Percentiles rank a stretch among this genome's conserved stretches.
Conservation (phyloP, 1,140 invertebrate genomes). For the Drosophila ambigua region DNA sequence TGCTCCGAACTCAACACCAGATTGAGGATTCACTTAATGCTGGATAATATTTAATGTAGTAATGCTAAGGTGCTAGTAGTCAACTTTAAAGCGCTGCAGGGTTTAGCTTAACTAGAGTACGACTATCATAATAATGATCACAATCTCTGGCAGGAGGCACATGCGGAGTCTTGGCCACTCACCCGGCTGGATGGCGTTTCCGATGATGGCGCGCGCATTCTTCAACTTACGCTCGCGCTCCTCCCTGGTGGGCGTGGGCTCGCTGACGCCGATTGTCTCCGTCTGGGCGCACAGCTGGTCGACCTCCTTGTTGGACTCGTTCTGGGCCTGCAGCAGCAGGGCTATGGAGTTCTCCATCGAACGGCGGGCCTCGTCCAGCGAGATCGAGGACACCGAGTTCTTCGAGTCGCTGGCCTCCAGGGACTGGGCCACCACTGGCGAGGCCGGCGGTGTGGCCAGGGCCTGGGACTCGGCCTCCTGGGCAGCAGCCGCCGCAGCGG, state of each 20-base stretch:
- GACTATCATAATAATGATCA: constrained; percentile 42
- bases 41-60: constrained; percentile 19
- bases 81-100: constrained; percentile 69
- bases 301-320: constrained; percentile 82
- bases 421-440: constrained; percentile 19
- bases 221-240: constrained; percentile 85
- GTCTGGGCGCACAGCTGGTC: constrained; percentile 83
- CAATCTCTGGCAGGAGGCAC: not conserved
- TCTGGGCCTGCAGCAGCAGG: constrained; percentile 82
- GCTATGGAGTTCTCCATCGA: constrained; percentile 85
- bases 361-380: constrained; percentile 78
- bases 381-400: constrained; percentile 73
- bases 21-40: constrained; percentile 20
- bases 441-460: constrained; percentile 27
- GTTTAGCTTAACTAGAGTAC: constrained; percentile 62
- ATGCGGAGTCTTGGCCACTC: constrained; percentile 50
- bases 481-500: constrained; percentile 73
- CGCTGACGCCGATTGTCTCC: constrained; percentile 75
- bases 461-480: constrained; percentile 57
- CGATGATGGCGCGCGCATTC: constrained; percentile 86
- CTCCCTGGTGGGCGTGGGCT: constrained; percentile 45
- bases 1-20: not conserved
- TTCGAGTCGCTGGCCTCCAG: constrained; percentile 75
- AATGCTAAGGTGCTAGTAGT: constrained; percentile 60
- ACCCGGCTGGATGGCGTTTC: constrained; percentile 85